phyloP scores from a whole-genome alignment of 92 coral and sea anemone genomes.

The Actinostola sp. region DNA sequence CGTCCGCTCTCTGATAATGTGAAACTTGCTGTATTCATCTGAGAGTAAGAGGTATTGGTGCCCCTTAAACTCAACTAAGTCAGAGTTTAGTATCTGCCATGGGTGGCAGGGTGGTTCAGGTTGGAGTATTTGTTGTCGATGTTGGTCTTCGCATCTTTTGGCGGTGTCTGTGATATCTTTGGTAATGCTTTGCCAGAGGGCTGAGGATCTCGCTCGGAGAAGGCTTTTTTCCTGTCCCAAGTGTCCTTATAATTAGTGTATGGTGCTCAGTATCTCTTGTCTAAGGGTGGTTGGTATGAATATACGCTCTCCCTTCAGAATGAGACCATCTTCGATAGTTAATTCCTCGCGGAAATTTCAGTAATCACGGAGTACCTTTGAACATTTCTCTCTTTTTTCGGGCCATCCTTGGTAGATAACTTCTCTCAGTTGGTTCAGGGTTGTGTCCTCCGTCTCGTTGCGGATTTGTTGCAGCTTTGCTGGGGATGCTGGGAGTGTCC shows the following conservation, averaged over 20 bases:
- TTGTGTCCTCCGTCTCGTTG: constrained; percentile 28
- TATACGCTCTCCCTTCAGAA: constrained; percentile 43
- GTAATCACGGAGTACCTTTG: constrained; percentile 45
- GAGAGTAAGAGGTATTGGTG: constrained; percentile 35
- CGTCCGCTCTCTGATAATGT: background rate
- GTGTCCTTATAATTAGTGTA: constrained; percentile 50
- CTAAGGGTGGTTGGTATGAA: constrained; percentile 48
- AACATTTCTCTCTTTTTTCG: constrained; percentile 58
- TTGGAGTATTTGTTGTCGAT: constrained; percentile 36
- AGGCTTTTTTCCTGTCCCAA: no score
- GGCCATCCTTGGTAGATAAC: constrained; percentile 13
- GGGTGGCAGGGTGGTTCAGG: constrained; percentile 45
- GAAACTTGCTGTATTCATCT: background rate
- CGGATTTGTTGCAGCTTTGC: constrained; percentile 60
- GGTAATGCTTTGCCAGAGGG: no score
- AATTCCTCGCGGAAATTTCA: constrained; percentile 70
- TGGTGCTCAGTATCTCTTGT: constrained; percentile 36
- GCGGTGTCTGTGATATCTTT: no score
- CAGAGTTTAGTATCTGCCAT: constrained; percentile 56
- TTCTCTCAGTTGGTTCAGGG: constrained; percentile 23
- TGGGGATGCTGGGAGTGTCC: background rate
- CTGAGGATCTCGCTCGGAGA: no score
- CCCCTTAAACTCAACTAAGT: constrained; percentile 48
- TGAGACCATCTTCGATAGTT: constrained; percentile 54
- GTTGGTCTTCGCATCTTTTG: constrained; percentile 42